Evolutionary conservation across 2,797 vertebrate genomes (phyloP).

Genomic region (Gila robusta): DNA sequence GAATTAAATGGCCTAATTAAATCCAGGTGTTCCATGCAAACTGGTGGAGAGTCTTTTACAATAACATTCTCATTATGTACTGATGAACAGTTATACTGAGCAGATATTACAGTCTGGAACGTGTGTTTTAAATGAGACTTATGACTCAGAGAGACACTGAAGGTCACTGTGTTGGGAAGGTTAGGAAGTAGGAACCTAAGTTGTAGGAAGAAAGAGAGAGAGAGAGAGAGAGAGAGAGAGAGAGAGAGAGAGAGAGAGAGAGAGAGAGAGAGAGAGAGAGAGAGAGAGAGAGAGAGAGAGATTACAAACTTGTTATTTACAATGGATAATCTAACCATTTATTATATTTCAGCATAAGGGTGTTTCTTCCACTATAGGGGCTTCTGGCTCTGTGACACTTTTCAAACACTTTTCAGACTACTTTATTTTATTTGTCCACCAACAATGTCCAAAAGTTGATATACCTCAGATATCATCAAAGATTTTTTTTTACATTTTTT

Average conservation of each 20-base stretch:
- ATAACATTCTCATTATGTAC: constrained; percentile 2
- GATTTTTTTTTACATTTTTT: no score
- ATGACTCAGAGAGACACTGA: constrained; percentile 13
- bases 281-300: background rate
- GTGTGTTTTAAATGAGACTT: background rate
- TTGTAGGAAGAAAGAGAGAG: constrained; percentile 9
- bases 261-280: background rate
- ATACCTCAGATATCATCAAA: no score
- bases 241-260: background rate
- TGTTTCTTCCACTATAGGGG: constrained; percentile 7
- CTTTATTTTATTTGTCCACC: no score
- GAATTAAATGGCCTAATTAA: background rate
- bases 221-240: background rate
- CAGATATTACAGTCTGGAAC: constrained; percentile 3
- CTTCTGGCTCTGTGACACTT: background rate
- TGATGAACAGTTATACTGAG: constrained; percentile 1
- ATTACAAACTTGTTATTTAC: background rate
- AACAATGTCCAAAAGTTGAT: no score
- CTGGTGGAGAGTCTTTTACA: background rate
- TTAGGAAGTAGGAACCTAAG: no score
- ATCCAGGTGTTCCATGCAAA: background rate
- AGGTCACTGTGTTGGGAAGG: background rate
- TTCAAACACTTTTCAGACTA: background rate
- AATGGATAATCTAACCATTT: constrained; percentile 36
- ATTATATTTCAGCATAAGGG: constrained; percentile 17